These are phyloP conservation scores for Sinodicranocentrus sp. DNA, from an alignment of 2,888 invertebrate genomes.

Conservation along the genomic window DNA sequence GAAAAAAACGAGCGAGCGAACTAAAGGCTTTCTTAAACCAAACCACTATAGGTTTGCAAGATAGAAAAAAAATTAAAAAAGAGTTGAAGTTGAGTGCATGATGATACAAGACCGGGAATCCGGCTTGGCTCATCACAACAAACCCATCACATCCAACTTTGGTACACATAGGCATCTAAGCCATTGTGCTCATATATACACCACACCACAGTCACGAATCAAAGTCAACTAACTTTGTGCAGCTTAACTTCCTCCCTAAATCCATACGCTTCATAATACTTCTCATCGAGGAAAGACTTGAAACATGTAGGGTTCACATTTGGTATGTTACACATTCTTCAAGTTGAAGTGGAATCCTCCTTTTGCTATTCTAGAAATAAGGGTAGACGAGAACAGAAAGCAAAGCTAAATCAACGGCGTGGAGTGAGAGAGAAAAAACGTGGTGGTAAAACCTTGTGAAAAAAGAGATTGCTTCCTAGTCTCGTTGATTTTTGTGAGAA, in stretches of 20 bases:
- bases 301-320: too few species aligned
- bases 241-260: too few species aligned
- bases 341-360: too few species aligned
- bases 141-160: background rate
- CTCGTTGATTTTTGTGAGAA: background rate
- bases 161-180: background rate
- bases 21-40: conserved; percentile 36
- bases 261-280: too few species aligned
- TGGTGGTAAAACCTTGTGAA: conserved; percentile 6
- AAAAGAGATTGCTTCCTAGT: conserved; percentile 12
- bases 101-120: conserved; percentile 56
- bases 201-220: background rate
- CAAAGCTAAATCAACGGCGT: background rate
- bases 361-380: too few species aligned
- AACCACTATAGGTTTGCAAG: conserved; percentile 17
- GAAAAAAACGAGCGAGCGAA: conserved; percentile 7
- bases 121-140: conserved; percentile 62
- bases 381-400: too few species aligned
- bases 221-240: background rate
- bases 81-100: conserved; percentile 21
- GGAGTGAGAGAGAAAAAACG: conserved; percentile 1
- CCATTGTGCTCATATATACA: background rate
- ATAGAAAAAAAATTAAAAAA: conserved; percentile 23
- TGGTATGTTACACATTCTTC: too few species aligned
- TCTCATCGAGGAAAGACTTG: too few species aligned